Base-by-base conservation (phyloP, 1,140 invertebrate genomes). In the Helicoverpa armigera region DNA sequence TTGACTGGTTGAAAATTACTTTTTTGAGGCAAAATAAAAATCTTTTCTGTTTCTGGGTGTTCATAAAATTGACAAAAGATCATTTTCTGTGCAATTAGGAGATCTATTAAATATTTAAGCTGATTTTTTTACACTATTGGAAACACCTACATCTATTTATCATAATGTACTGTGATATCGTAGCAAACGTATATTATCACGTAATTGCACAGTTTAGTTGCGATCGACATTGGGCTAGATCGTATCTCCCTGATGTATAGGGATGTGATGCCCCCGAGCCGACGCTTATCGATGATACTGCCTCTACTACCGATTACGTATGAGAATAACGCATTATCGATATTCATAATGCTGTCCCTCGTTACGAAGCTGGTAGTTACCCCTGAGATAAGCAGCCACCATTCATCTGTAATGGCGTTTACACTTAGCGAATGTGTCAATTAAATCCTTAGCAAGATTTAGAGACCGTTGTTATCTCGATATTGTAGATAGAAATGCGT, bases 211-310 rank as follows among this genome's bases (percentile, higher is more conserved):
- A 84, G 82, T 87, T 91, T 89, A 87, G 86, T 86, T 88, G 84
- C 84, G 82, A 88, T 85, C 87, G 86, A 90, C 88, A 86, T 79
- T 79, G 79, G 82, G 78, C 85, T 81, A 87, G 90, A 92, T 91
- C 61, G 81, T 92, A 92, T 92, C 88, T 85, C 16, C 69, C 83
- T 88, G 88, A 92, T 90, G 83, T 89, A 91, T 90, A 82, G 89
- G 79, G 54, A 50, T 74, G 63, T 72, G 69, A 61, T 82, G 84
- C 85, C 84, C 82, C 79, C 79, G 80, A 80, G 85, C 81, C 31
- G 69, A 61, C 56, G 72, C 75, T 85, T 89, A 89, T 86, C 86
- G 86, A 88, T 87, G 85, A 82, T 18, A 70, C 72, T 75, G 83
- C 82, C 83, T 82, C 82, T 79, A 70, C 82, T 84, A 63, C 58